phyloP scores from a whole-genome alignment of 2,113 vertebrate genomes.

The Saccopteryx leptura region DNA sequence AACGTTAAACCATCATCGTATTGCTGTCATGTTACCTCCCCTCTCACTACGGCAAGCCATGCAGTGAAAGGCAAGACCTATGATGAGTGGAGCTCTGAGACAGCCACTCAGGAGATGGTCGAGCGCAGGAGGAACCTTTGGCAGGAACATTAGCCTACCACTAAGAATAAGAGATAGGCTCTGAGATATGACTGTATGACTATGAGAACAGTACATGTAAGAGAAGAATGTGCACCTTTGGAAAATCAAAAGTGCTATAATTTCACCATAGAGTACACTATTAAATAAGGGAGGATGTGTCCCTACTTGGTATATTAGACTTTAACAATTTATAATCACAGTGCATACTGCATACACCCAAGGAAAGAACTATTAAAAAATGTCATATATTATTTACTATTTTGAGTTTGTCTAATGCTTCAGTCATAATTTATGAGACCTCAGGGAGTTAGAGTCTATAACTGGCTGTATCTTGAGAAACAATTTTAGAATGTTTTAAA shows the following conservation, averaged over 20 bases:
- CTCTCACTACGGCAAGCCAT: not conserved
- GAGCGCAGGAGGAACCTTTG: not conserved
- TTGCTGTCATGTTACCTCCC: not conserved
- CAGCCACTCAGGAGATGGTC: not conserved
- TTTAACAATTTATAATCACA: conserved; percentile 49
- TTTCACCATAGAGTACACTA: not conserved
- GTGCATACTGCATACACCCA: not conserved
- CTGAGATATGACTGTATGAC: not conserved
- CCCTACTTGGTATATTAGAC: not conserved
- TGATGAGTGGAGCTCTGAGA: not conserved
- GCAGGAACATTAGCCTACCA: not conserved
- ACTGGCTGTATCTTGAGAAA: not conserved
- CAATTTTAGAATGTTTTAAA: conserved; percentile 52
- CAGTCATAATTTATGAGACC: conserved; percentile 38
- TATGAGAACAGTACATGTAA: not conserved
- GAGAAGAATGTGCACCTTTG: not conserved
- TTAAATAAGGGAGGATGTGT: not conserved
- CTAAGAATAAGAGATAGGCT: not conserved
- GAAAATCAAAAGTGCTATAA: not conserved
- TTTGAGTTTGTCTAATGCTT: conserved; percentile 22
- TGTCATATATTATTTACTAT: conserved; percentile 13
- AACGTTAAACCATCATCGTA: not conserved
- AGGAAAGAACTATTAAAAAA: conserved; percentile 35
- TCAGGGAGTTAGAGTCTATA: not conserved
- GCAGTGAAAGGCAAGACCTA: not conserved